A percentile compares a stretch with the other conserved stretches of the same genome.
Evolutionary conservation across 2,797 vertebrate genomes (phyloP).

Genomic region (Gambusia yucatana): DNA sequence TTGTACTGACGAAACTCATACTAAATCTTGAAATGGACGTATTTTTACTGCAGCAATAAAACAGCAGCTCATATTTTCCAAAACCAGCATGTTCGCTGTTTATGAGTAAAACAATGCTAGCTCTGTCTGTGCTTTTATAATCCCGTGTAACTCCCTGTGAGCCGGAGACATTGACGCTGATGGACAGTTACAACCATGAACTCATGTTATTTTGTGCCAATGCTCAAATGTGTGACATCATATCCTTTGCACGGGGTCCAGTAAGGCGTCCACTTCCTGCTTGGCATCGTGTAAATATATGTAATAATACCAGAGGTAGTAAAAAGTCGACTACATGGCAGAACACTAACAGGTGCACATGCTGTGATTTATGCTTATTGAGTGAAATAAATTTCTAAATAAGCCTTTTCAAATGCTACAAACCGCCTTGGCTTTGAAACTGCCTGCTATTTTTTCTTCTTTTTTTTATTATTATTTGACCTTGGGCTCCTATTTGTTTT

Average conservation of each 20-base stretch:
- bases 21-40: constrained; percentile 51
- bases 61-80: constrained; percentile 64
- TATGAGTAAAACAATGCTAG: constrained; percentile 59
- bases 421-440: constrained; percentile 32
- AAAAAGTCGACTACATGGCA: constrained; percentile 33
- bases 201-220: constrained; percentile 41
- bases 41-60: constrained; percentile 52
- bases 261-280: constrained; percentile 57
- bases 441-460: constrained; percentile 44
- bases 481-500: constrained; percentile 43
- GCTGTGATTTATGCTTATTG: constrained; percentile 49
- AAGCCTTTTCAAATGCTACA: constrained; percentile 47
- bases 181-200: constrained; percentile 60
- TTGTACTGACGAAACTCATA: constrained; percentile 39
- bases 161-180: constrained; percentile 49
- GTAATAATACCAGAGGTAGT: constrained; percentile 54
- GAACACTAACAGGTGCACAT: not conserved
- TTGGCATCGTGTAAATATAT: constrained; percentile 70
- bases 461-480: constrained; percentile 34
- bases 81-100: constrained; percentile 45
- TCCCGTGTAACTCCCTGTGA: constrained; percentile 50
- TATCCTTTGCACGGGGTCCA: constrained; percentile 52
- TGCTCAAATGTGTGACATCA: constrained; percentile 62
- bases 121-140: constrained; percentile 62
- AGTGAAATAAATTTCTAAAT: constrained; percentile 60